Evolutionary conservation across 1,140 invertebrate species (phyloP), one percentile per base, ranked within the genome.

Genomic region (Bicyclus anynana): DNA sequence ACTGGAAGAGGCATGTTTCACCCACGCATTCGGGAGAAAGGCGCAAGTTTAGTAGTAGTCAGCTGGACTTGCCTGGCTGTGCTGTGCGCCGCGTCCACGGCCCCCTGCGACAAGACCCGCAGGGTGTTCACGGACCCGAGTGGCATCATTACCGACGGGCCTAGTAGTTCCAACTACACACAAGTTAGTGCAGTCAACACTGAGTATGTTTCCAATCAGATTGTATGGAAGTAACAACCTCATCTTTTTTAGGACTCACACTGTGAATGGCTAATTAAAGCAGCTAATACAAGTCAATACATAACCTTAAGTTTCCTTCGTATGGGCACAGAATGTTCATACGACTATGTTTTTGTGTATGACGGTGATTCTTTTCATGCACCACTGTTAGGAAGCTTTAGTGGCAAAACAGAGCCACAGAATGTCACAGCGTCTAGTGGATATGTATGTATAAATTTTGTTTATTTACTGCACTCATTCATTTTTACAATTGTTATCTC

Each of bases 231-330:
- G 18, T 44, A 44, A 44, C 40, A 17, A 2, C 14, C 40, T 20
- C 20, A 16, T 54, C 57, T 72, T 53, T 82, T 84, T 59, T 72
- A 90, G 89, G 95, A 97, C 80, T 96, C 96, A 50, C 95, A 98
- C 74, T 98, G 97, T 86, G 96, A 98, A 92, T 98, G 97, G 97
- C 93, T 98, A 29, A 98, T 98, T 69, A 94, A 95, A 91, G 95
- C 95, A 17, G 92, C 93, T 65, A 93, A 92, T 69, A 92, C 91
- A 65, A 92, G 92, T 69, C 94, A 97, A 81, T 97, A 94, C 74
- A 98, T 99, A 65, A 97, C 95, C 10, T 89, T 98, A 62, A 95
- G 94, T 83, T 97, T 98, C 89, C 92, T 93, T 63, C 92, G 92
- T 61, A 92, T 92, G 93, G 93, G 94, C 57, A 98, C 97, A 44